Conservation (phyloP, 2,113 vertebrate genomes). For the Excalfactoria chinensis region DNA sequence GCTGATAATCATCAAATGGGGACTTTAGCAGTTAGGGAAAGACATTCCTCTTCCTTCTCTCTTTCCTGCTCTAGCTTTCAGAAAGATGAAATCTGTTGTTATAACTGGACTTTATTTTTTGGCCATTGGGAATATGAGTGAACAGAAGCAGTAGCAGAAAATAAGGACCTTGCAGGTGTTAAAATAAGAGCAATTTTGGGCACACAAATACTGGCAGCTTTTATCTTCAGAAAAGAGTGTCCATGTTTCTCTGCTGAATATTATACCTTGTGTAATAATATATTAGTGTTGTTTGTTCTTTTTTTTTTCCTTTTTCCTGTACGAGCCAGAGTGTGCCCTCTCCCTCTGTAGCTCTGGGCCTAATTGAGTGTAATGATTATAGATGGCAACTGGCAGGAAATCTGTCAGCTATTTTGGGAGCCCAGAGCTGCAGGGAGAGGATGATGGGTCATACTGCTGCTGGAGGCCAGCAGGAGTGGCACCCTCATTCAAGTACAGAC, state of each 20-base stretch:
- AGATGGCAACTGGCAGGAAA: background rate
- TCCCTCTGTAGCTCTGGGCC: background rate
- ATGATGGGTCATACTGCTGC: background rate
- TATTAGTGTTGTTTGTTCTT: background rate
- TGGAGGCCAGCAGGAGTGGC: background rate
- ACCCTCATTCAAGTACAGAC: background rate
- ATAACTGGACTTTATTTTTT: background rate
- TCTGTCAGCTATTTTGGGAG: background rate
- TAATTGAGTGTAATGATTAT: background rate
- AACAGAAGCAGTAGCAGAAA: background rate
- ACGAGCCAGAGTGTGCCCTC: background rate
- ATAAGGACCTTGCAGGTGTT: background rate
- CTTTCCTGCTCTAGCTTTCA: background rate
- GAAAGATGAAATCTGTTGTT: background rate
- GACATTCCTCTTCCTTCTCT: rapidly evolving
- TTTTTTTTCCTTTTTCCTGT: background rate
- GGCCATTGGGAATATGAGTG: background rate
- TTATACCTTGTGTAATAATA: background rate
- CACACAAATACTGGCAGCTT: background rate
- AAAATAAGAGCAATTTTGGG: background rate
- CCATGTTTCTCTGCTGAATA: background rate
- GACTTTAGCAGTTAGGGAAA: background rate
- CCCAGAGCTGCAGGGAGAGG: background rate
- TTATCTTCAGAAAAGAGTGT: background rate
- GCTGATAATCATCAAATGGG: background rate